Base-by-base conservation (phyloP, 1,140 invertebrate genomes). In the Calliphora vicina region DNA sequence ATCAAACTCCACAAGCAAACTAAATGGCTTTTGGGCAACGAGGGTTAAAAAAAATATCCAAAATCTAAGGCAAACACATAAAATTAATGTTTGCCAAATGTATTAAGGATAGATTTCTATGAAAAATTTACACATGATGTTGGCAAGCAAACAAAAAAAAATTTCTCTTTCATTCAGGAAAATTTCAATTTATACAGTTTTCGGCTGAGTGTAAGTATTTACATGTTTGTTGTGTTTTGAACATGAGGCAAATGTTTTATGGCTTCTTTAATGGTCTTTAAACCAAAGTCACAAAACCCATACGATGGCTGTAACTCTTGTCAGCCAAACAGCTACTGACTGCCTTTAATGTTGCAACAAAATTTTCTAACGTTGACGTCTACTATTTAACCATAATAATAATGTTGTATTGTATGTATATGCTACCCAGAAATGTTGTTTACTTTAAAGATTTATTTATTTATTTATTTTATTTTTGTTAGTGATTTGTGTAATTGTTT, bases 251-350 rank as follows among this genome's bases (percentile, higher is more conserved):
- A 57, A 23, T 67, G 61, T 67, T 67, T 67, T 67, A 67, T 67
- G 61, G 61, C 61, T 67, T 67, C 61, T 67, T 67, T 67, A 23
- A 67, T 67, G 61, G 61, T 67, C 61, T 67, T 67, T 67, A 67
- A 67, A 67, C 61, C 61, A 67, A 67, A 67, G 61, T 67, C 61
- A 67, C 61, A 67, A 67, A 67, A 23, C n/a, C 50, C 61, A 67
- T 67, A 20, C 20, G 45, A 50, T 50, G 45, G 0, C 15, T 35
- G 35, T 35, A 35, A 35, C 35, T 35, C 35, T 35, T 35, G 35
- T 35, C 10, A 35, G 35, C 6, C 35, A 8, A 35, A 35, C 29
- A 35, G 8, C 35, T 35, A 35, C 35, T 35, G 10, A 35, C 35
- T 35, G 35, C 35, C 35, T 35, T 2, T 35, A 35, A 35, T 35